These are phyloP conservation scores for Exocentrus adspersus DNA, from an alignment of 2,888 invertebrate species.

Conservation along the genomic window DNA sequence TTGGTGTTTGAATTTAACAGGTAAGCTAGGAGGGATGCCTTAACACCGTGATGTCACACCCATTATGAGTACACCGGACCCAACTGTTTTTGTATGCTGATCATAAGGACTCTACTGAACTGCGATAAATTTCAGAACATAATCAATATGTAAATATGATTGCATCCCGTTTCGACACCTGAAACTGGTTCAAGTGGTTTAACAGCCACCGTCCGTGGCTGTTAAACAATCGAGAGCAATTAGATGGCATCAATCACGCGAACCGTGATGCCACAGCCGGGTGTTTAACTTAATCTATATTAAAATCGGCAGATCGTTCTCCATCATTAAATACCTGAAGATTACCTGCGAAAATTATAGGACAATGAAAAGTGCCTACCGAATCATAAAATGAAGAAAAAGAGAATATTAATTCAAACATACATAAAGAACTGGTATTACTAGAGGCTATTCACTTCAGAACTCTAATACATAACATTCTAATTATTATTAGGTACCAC, in stretches of 20 bases:
- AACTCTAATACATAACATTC: no score
- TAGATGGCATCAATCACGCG: slow-evolving; percentile 51
- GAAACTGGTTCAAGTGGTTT: slow-evolving; percentile 32
- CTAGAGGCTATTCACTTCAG: no score
- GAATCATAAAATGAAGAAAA: no score
- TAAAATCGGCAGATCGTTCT: slow-evolving; percentile 43
- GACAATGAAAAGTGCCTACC: background rate
- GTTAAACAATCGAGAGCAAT: slow-evolving; percentile 45
- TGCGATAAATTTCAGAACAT: slow-evolving; percentile 33
- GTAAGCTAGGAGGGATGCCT: no score
- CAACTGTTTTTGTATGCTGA: background rate
- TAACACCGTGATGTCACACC: no score
- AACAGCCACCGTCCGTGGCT: slow-evolving; percentile 16
- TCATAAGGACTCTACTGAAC: background rate
- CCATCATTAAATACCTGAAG: background rate
- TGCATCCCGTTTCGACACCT: slow-evolving; percentile 38
- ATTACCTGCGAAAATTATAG: background rate
- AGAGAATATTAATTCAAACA: no score
- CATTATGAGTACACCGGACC: no score
- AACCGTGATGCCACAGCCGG: slow-evolving; percentile 39
- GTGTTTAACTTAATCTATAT: slow-evolving; percentile 54
- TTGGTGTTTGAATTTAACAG: no score
- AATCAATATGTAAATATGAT: slow-evolving; percentile 46
- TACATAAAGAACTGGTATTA: no score
- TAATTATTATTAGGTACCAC: no score